phyloP scores from a whole-genome alignment of 2,113 vertebrate genomes.

The Chlamydotis undulata region DNA sequence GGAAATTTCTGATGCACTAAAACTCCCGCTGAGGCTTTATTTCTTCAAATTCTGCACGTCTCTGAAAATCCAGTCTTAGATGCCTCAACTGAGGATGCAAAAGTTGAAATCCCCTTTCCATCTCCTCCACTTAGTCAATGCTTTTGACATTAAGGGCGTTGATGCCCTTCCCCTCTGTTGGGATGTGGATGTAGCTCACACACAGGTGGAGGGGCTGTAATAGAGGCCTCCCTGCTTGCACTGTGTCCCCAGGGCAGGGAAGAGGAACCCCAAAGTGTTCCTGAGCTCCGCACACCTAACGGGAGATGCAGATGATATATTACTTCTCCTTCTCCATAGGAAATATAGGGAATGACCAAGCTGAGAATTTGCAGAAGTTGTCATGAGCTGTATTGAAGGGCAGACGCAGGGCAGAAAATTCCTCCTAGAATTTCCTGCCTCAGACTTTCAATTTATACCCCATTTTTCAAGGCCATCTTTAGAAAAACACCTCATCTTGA shows the following conservation, averaged over 20 bases:
- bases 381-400: background rate
- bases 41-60: background rate
- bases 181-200: background rate
- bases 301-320: background rate
- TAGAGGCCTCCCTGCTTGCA: background rate
- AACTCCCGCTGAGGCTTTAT: accelerated
- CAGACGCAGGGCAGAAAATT: background rate
- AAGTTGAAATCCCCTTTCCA: background rate
- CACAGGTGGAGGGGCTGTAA: background rate
- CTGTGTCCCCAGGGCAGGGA: background rate
- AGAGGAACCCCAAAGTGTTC: background rate
- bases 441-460: background rate
- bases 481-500: background rate
- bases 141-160: background rate
- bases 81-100: background rate
- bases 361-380: background rate
- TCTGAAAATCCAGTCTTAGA: background rate
- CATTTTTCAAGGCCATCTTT: background rate
- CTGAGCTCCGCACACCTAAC: background rate
- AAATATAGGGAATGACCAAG: background rate
- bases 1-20: background rate
- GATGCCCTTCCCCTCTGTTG: background rate
- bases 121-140: background rate
- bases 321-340: background rate
- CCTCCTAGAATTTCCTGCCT: background rate